Evolutionary conservation across 2,113 vertebrate species (phyloP).

Genomic region (Haemorhous mexicanus): DNA sequence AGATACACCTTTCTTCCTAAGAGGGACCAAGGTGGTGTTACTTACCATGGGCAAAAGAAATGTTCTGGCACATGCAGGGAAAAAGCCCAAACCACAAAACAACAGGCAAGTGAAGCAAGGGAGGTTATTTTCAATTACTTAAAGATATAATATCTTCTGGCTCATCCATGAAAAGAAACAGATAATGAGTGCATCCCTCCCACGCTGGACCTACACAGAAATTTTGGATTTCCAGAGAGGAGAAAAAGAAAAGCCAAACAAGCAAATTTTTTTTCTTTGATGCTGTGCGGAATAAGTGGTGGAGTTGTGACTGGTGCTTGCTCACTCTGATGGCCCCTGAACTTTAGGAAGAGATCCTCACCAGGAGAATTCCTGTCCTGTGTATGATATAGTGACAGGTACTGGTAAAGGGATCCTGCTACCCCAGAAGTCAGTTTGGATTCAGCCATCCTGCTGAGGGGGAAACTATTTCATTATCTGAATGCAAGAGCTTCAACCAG

Average conservation of each 20-base stretch:
- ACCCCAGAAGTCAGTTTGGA: not conserved
- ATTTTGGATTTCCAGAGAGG: not conserved
- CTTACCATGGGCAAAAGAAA: not conserved
- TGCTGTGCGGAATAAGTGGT: not conserved
- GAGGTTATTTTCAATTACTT: not conserved
- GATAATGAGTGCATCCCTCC: not conserved
- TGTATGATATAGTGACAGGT: not conserved
- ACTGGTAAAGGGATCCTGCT: not conserved
- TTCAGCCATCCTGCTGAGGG: not conserved
- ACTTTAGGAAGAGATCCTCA: not conserved
- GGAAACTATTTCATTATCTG: not conserved
- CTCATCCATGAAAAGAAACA: not conserved
- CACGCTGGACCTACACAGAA: not conserved
- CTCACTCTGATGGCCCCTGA: not conserved
- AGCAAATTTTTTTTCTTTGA: not conserved
- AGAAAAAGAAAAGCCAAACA: not conserved
- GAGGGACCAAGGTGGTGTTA: not conserved
- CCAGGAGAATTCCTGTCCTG: not conserved
- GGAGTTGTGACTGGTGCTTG: not conserved
- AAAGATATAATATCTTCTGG: not conserved
- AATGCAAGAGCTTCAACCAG: not conserved
- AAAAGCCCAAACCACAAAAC: not conserved
- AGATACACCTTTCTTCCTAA: not conserved
- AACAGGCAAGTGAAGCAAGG: not conserved
- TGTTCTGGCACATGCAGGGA: not conserved